Evolutionary conservation across 2,888 invertebrate genomes (phyloP), one percentile per base, ranked within the genome.

Genomic region (Dryadula phaetusa): DNA sequence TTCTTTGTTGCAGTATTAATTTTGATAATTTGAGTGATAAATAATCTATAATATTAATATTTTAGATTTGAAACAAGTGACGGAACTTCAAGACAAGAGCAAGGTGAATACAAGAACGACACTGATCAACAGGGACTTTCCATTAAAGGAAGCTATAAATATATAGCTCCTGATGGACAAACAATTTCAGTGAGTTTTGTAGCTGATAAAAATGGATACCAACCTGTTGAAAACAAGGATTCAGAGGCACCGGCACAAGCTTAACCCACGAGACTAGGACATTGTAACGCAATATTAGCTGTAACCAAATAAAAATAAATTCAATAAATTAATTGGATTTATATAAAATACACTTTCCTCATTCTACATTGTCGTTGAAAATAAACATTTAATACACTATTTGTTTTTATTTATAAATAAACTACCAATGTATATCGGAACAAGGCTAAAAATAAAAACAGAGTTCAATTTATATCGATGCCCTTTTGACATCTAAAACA

Each of bases 61-160:
- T 60, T 28, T 82, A 94, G 95, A 46, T 95, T 93, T 69, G 95
- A 95, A 78, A 94, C 95, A 3, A 95, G 95, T 76, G 95, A 95
- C 75, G 95, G 95, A 22, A 95, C 94, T 20, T 91, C 93, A 7
- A 91, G 94, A 67, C 93, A 94, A 76, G 95, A 95, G 83, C 93
- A 94, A 74, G 95, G 94, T 0, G 93, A 93, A 62, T 88, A 95
- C 76, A 95, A 95, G 82, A 93, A 94, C 54, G 95, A 94, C 67
- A 92, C 92, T 0, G 95, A 95, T 8, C 94, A 95, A 70, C 94
- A 95, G 82, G 93, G 94, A 10, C 88, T 95, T 0, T 87, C 93
- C 0, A 94, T 95, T 7, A 94, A 92, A 67, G 95, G 95, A 68
- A 93, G 94, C 72, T 94, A 94, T 83, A 93, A 93, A 56, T 95